Evolutionary conservation across 2,888 invertebrate species (phyloP).

Genomic region (Cremastinae sp.): DNA sequence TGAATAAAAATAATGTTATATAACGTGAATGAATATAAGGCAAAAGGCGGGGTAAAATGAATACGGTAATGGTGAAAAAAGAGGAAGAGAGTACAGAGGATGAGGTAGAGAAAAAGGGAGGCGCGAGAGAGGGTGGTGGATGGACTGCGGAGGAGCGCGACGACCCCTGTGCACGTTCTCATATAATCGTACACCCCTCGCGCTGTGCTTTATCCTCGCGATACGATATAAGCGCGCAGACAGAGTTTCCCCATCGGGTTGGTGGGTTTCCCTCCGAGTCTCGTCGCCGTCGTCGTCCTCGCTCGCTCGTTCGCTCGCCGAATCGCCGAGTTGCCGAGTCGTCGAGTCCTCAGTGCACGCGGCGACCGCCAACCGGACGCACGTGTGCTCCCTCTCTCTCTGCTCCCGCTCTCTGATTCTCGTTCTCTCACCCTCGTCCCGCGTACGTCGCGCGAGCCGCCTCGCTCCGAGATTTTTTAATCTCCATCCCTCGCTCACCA

Average conservation of each 20-base stretch:
- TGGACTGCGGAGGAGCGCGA: slow-evolving; percentile 63
- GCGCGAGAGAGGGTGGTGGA: slow-evolving; percentile 64
- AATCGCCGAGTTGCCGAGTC: slow-evolving; percentile 60
- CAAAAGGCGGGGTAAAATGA: too few relatives aligned
- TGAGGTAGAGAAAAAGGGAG: slow-evolving; percentile 13
- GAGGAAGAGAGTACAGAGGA: neutral
- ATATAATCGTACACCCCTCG: slow-evolving; percentile 48
- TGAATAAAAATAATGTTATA: too few relatives aligned
- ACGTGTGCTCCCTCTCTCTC: slow-evolving; percentile 61
- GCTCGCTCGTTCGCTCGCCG: slow-evolving; percentile 57
- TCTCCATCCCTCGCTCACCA: too few relatives aligned
- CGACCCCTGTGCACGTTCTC: slow-evolving; percentile 48
- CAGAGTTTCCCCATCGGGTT: slow-evolving; percentile 29
- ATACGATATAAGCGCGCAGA: slow-evolving; percentile 33
- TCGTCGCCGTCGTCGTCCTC: slow-evolving; percentile 58
- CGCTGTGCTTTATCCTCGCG: slow-evolving; percentile 42
- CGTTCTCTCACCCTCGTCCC: neutral
- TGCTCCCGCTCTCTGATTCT: slow-evolving; percentile 13
- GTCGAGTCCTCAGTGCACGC: slow-evolving; percentile 74
- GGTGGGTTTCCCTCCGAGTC: slow-evolving; percentile 28
- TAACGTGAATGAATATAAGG: too few relatives aligned
- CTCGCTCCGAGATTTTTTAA: too few relatives aligned
- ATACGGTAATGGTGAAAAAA: neutral
- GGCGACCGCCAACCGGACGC: slow-evolving; percentile 75
- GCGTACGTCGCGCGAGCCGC: neutral